Percentiles rank a stretch among this genome's conserved stretches.
Conservation (phyloP, 2,113 vertebrate genomes). For the Nesogale talazaci region DNA sequence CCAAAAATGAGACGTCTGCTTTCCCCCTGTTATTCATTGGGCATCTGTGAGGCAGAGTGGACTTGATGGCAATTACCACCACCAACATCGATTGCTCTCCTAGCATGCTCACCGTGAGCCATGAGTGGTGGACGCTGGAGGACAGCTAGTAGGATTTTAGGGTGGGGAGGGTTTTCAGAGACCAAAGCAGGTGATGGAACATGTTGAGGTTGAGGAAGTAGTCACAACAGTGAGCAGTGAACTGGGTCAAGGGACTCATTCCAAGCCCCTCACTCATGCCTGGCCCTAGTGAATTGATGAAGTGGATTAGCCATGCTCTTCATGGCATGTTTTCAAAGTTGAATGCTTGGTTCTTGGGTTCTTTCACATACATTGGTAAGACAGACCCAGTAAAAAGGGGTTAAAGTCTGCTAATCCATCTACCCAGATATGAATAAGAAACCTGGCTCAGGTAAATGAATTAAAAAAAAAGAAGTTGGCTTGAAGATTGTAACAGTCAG, state of each 20-base stretch:
- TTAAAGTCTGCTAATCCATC: slow-evolving; percentile 41
- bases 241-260: background rate
- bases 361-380: background rate
- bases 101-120: background rate
- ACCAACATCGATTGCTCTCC: background rate
- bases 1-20: too few relatives aligned
- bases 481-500: slow-evolving; percentile 49
- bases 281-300: background rate
- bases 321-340: background rate
- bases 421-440: slow-evolving; percentile 8
- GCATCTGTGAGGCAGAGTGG: background rate
- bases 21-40: background rate
- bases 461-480: background rate
- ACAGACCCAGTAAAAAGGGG: background rate
- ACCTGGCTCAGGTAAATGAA: slow-evolving; percentile 48
- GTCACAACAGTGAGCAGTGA: background rate
- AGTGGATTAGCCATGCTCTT: background rate
- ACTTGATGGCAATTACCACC: background rate
- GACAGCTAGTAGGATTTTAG: background rate
- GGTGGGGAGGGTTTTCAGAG: background rate
- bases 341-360: background rate
- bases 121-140: background rate
- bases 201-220: background rate
- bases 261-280: background rate
- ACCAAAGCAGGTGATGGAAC: background rate